A percentile compares a stretch with the other conserved stretches of the same genome.
Conservation (phyloP, 1,140 invertebrate genomes). For the Drosophila hydei region DNA sequence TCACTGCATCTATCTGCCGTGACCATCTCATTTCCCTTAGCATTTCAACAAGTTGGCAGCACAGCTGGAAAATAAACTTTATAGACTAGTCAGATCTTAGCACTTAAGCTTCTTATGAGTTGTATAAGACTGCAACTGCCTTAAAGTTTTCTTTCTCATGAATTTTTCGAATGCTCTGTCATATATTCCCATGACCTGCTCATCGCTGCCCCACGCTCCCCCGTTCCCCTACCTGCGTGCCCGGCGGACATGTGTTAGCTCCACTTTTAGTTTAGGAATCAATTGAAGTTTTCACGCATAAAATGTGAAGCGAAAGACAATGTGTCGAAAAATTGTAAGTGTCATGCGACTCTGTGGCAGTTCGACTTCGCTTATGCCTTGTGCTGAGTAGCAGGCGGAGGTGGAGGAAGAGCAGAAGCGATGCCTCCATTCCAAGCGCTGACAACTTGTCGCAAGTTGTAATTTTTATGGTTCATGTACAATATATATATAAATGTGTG, state of each 20-base stretch:
- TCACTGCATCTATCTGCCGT: too few species aligned
- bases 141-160: not conserved
- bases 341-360: slow-evolving; percentile 32
- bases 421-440: slow-evolving; percentile 33
- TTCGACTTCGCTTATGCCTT: not conserved
- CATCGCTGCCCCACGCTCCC: not conserved
- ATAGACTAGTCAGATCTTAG: not conserved
- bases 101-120: not conserved
- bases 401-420: not conserved
- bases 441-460: slow-evolving; percentile 62
- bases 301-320: slow-evolving; percentile 11
- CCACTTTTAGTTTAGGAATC: slow-evolving; percentile 4
- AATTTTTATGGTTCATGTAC: slow-evolving; percentile 65
- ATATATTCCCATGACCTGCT: slow-evolving; percentile 28
- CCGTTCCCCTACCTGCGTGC: not conserved
- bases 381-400: not conserved
- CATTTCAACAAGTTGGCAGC: slow-evolving; percentile 1
- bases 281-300: slow-evolving; percentile 32
- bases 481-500: slow-evolving; percentile 34
- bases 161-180: not conserved
- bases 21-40: too few species aligned
- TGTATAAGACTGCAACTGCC: not conserved
- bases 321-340: slow-evolving; percentile 48
- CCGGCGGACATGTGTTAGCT: slow-evolving; percentile 1
- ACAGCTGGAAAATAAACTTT: not conserved